Conservation (phyloP, 2,113 vertebrate genomes). For the Gymnorhina tibicen region DNA sequence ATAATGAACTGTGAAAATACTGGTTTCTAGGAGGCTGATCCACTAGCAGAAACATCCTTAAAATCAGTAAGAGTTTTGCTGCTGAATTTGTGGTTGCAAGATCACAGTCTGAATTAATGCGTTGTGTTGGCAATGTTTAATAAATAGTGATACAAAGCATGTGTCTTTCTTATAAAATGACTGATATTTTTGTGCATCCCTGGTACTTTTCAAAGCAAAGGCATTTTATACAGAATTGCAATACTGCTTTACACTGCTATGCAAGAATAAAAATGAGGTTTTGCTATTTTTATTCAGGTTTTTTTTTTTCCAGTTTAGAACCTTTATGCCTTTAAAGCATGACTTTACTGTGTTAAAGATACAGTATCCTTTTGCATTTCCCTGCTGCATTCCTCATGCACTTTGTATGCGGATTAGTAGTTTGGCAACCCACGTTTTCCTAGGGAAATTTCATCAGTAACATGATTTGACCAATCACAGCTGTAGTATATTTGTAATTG, state of each 20-base stretch:
- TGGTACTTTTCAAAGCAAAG: neutral
- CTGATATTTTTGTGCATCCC: neutral
- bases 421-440: neutral
- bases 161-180: neutral
- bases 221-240: slow-evolving; percentile 54
- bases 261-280: slow-evolving; percentile 59
- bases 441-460: neutral
- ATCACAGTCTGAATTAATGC: neutral
- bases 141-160: neutral
- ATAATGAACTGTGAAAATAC: neutral
- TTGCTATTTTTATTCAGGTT: slow-evolving; percentile 67
- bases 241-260: neutral
- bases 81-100: neutral
- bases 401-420: neutral
- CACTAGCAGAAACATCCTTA: neutral
- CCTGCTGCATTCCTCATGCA: neutral
- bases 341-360: slow-evolving; percentile 47
- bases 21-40: neutral
- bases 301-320: neutral
- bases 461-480: neutral
- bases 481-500: accelerated
- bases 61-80: neutral
- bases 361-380: slow-evolving; percentile 60
- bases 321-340: slow-evolving; percentile 4
- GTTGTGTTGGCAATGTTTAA: neutral